Percentiles rank a stretch among this genome's conserved stretches.
Evolutionary conservation across 2,113 vertebrate genomes (phyloP).

Genomic region (Oplegnathus fasciatus): DNA sequence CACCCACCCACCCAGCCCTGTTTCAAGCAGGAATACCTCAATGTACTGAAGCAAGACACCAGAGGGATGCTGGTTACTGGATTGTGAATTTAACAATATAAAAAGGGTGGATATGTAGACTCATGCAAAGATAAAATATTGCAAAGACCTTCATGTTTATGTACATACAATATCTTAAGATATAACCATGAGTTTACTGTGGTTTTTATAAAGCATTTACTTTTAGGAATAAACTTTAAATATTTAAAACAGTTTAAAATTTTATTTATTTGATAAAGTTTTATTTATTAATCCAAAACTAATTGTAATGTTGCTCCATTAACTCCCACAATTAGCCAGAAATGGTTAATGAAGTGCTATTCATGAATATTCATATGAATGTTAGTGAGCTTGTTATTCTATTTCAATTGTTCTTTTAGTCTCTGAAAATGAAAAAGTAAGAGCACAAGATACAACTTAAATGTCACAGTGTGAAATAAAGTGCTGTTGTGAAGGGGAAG

Average conservation of each 20-base stretch:
- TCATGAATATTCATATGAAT: constrained; percentile 16
- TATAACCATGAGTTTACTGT: neutral
- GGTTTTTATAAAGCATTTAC: no score
- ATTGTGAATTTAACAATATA: neutral
- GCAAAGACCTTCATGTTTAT: neutral
- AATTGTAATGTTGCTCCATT: neutral
- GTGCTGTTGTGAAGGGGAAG: neutral
- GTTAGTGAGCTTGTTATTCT: neutral
- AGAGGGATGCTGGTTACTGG: neutral
- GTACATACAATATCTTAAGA: neutral
- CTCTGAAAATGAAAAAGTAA: neutral
- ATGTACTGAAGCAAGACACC: neutral
- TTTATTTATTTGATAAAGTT: no score
- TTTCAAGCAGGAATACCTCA: neutral
- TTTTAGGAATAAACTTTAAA: no score
- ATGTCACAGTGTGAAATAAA: neutral
- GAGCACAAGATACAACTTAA: neutral
- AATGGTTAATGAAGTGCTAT: neutral
- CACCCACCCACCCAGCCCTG: neutral
- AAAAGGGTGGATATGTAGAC: neutral
- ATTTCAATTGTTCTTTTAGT: neutral
- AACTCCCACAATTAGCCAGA: neutral
- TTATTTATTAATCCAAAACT: neutral
- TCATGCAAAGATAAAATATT: neutral
- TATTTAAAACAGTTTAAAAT: no score